These are phyloP conservation scores for Belgica antarctica DNA, from an alignment of 2,888 invertebrate genomes.

Conservation along the genomic window DNA sequence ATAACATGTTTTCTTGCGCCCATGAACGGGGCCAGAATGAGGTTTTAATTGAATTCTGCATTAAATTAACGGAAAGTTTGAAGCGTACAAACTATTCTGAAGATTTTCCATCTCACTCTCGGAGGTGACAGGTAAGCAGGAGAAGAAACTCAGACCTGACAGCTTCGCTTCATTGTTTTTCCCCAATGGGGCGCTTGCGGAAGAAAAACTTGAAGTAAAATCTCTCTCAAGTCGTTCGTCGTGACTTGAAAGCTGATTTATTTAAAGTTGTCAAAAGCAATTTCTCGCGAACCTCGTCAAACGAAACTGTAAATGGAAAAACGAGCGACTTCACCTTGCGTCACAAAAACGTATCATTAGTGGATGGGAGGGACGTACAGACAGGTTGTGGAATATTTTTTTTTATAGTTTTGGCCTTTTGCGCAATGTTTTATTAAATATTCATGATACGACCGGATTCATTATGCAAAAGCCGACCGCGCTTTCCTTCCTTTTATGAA, in stretches of 20 bases:
- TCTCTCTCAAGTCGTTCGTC: background rate
- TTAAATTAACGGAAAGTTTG: constrained; percentile 6
- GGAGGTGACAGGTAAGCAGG: constrained; percentile 4
- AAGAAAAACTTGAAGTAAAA: background rate
- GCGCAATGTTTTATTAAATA: background rate
- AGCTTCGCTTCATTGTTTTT: constrained; percentile 15
- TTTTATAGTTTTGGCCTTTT: background rate
- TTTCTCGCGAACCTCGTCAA: background rate
- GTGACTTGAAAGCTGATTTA: constrained; percentile 2
- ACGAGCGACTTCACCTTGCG: constrained; percentile 30
- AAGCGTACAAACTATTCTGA: background rate
- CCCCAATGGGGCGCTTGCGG: background rate
- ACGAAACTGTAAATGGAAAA: background rate
- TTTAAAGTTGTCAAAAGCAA: constrained; percentile 18
- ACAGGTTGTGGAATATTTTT: no score
- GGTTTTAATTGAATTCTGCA: constrained; percentile 31
- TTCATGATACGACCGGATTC: background rate
- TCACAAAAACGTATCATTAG: background rate
- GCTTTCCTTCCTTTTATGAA: background rate
- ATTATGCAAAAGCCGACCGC: background rate
- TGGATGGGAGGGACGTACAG: background rate
- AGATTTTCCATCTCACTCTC: background rate
- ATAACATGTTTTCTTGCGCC: constrained; percentile 30
- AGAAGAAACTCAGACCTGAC: background rate
- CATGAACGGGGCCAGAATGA: background rate